A percentile compares a stretch with the other conserved stretches of the same genome.
Evolutionary conservation across 2,797 vertebrate species (phyloP).

Genomic region (Eremophila alpestris): DNA sequence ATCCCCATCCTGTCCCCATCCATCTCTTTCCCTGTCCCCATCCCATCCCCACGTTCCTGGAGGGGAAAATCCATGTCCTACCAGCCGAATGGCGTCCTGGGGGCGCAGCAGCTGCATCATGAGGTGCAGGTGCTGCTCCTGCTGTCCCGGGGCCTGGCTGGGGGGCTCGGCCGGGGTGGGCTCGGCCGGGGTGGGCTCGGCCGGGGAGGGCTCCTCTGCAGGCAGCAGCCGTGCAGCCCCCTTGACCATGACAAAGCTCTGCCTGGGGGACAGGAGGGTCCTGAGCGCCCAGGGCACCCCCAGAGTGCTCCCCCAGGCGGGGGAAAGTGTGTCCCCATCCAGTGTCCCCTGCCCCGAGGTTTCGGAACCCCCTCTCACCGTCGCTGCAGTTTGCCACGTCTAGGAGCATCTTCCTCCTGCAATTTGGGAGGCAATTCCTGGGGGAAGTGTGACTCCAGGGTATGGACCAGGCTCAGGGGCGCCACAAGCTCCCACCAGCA

Average conservation of each 20-base stretch:
- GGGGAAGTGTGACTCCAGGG: neutral
- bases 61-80: slow-evolving; percentile 55
- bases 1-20: neutral
- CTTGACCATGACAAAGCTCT: slow-evolving; percentile 92
- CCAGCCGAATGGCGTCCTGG: slow-evolving; percentile 90
- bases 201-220: slow-evolving; percentile 61
- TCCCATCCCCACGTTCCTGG: no score
- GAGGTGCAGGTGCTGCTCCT: slow-evolving; percentile 83
- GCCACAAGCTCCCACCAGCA: neutral
- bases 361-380: slow-evolving; percentile 51
- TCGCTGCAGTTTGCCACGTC: slow-evolving; percentile 66
- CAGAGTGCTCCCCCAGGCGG: fast-evolving
- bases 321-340: neutral
- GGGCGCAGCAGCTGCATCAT: slow-evolving; percentile 89
- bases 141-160: slow-evolving; percentile 32
- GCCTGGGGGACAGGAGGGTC: slow-evolving; percentile 71
- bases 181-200: neutral
- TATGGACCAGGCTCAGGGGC: fast-evolving
- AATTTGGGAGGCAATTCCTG: neutral
- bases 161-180: neutral
- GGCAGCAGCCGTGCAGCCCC: slow-evolving; percentile 88
- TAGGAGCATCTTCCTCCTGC: slow-evolving; percentile 62
- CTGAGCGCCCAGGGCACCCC: neutral
- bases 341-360: no score
- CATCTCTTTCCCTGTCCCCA: neutral